Percentiles rank a stretch among this genome's conserved stretches.
These are phyloP conservation scores for Caerostris darwini DNA, from an alignment of 1,140 invertebrate species.

Conservation along the genomic window DNA sequence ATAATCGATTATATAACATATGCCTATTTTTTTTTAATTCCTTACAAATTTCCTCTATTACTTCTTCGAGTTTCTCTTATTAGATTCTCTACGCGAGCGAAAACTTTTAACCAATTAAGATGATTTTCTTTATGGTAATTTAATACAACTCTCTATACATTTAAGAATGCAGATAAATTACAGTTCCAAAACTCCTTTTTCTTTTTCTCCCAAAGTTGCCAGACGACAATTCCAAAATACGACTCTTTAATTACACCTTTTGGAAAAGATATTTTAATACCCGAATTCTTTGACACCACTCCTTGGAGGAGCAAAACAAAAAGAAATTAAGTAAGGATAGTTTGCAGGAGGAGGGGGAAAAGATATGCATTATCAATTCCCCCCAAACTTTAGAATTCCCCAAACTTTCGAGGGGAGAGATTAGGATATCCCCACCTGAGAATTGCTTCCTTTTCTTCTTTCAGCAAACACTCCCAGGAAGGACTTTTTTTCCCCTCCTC, in stretches of 20 bases:
- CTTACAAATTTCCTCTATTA: too few species aligned
- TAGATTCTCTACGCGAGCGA: too few species aligned
- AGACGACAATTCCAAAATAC: neutral
- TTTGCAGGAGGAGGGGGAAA: neutral
- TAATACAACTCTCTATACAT: neutral
- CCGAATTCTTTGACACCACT: neutral
- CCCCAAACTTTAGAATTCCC: neutral
- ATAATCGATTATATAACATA: too few species aligned
- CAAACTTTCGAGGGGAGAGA: neutral
- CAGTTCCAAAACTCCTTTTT: neutral
- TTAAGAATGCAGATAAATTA: neutral
- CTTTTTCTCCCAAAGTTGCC: neutral
- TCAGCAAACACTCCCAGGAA: neutral
- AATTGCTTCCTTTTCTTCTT: constrained; percentile 4
- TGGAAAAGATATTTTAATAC: neutral
- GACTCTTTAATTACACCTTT: neutral
- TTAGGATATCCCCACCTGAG: constrained; percentile 52
- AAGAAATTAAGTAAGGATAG: neutral
- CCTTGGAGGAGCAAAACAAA: neutral
- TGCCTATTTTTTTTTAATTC: too few species aligned
- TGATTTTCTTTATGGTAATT: neutral
- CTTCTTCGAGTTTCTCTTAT: too few species aligned
- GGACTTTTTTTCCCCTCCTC: constrained; percentile 6
- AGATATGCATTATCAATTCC: constrained; percentile 31
- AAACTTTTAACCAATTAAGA: neutral